These are phyloP conservation scores for Drosophila rellima DNA, from an alignment of 2,888 invertebrate species.

Conservation along the genomic window DNA sequence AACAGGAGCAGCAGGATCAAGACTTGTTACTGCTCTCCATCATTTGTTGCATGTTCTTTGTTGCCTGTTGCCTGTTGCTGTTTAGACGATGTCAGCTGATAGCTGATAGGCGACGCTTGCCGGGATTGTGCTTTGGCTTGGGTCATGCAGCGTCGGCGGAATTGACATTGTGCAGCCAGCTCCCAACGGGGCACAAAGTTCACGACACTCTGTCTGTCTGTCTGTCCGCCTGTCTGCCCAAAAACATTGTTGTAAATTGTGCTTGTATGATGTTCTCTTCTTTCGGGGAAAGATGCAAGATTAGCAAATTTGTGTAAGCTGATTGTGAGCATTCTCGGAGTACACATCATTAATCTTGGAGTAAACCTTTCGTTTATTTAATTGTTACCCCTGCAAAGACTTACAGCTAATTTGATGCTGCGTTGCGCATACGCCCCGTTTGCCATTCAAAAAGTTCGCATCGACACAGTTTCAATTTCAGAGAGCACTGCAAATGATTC, in stretches of 20 bases:
- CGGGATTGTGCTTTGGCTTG: constrained; percentile 43
- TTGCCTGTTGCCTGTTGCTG: constrained; percentile 45
- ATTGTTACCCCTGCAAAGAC: constrained; percentile 44
- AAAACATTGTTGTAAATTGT: constrained; percentile 55
- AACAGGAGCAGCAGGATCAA: constrained; percentile 74
- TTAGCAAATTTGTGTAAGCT: constrained; percentile 69
- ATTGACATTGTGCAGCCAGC: constrained; percentile 52
- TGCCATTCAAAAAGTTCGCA: constrained; percentile 31
- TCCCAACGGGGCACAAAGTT: constrained; percentile 67
- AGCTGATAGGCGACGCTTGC: constrained; percentile 64
- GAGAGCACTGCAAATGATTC: constrained; percentile 6
- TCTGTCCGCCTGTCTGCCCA: constrained; percentile 8
- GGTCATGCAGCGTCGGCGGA: constrained; percentile 53
- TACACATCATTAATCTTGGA: constrained; percentile 70
- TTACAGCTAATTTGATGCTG: constrained; percentile 34
- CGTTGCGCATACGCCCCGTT: constrained; percentile 50
- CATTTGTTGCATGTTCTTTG: constrained; percentile 60
- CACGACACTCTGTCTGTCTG: constrained; percentile 58
- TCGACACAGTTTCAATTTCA: constrained; percentile 48
- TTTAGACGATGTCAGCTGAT: constrained; percentile 65
- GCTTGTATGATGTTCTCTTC: constrained; percentile 67
- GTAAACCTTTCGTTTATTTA: constrained; percentile 61
- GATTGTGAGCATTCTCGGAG: constrained; percentile 67
- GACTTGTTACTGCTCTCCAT: constrained; percentile 65
- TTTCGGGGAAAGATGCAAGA: constrained; percentile 58